Evolutionary conservation across 2,888 invertebrate species (phyloP).

Genomic region (Leptinotarsa tumamoca): DNA sequence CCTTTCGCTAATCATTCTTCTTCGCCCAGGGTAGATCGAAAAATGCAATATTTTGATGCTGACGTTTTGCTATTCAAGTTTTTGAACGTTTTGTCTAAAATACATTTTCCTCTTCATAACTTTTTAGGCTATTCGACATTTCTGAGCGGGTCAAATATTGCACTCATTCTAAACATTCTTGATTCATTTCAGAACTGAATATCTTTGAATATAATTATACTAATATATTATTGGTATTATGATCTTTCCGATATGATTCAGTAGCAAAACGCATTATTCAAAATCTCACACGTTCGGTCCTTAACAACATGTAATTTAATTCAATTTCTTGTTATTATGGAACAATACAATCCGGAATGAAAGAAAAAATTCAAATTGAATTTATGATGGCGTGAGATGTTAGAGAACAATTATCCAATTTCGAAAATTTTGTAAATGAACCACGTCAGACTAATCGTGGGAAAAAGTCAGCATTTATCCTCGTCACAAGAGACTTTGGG

Average conservation of each 20-base stretch:
- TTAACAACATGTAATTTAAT: constrained; percentile 14
- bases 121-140: too few species aligned
- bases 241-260: constrained; percentile 7
- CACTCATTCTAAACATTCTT: too few species aligned
- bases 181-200: not conserved
- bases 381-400: constrained; percentile 19
- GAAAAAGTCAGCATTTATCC: not conserved
- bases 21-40: too few species aligned
- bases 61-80: too few species aligned
- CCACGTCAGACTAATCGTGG: constrained; percentile 20
- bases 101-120: too few species aligned
- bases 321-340: not conserved
- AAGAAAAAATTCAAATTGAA: constrained; percentile 27
- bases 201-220: not conserved
- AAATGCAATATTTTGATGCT: too few species aligned
- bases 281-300: not conserved
- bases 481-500: too few species aligned
- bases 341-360: constrained; percentile 21
- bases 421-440: constrained; percentile 22
- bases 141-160: too few species aligned
- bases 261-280: constrained; percentile 10
- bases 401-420: constrained; percentile 25
- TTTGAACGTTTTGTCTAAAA: too few species aligned
- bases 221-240: not conserved
- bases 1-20: too few species aligned